Base-by-base conservation (phyloP, 2,113 vertebrate genomes). In the Aegotheles bennettii region DNA sequence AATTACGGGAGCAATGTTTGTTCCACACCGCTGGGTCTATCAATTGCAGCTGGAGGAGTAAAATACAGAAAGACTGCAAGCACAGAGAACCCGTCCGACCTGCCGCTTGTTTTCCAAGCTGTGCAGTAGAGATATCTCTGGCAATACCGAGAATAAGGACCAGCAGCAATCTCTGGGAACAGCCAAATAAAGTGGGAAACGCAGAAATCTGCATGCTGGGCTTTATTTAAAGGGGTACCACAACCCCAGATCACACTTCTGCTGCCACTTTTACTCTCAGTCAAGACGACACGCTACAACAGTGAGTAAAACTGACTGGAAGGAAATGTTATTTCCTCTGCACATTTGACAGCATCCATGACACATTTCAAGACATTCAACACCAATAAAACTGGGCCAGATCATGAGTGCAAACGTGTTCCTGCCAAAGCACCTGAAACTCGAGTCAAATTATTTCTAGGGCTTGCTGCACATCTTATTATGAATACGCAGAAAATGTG, bases 1-100 rank as follows among this genome's bases (percentile, higher is more conserved):
- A 94, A 94, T 96, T 86, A 93, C 0, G 2, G 47, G 36, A 92
- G 88, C 51, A 57, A 24, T 38, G 67, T 86, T 93, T 90, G 96
- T 88, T 96, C 85, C 85, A 29, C 76, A n/a, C 87, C 0, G 2
- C 83, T 82, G 80, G 60, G 60, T 87, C 92, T 23, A 64, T 90
- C 93, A 93, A 17, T 18, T 5, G 35, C 92, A 92, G 88, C 79
- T 18, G 1, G 47, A 84, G 73, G 60, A 94, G 82, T 15, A 70
- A 89, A 95, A 93, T 3, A 36, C 60, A 71, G 84, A 75, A 26
- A 1, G 71, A 86, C 75, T 16, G 54, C 0, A 38, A 94, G 83
- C 90, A 29, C 1, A 86, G 84, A 70, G 75, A 80, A 71, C 71
- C 64, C 0, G 4, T 63, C 75, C 0, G 9, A 86, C 79, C 79